Base-by-base conservation (phyloP, 2,113 vertebrate genomes). In the Austrofundulus limnaeus region DNA sequence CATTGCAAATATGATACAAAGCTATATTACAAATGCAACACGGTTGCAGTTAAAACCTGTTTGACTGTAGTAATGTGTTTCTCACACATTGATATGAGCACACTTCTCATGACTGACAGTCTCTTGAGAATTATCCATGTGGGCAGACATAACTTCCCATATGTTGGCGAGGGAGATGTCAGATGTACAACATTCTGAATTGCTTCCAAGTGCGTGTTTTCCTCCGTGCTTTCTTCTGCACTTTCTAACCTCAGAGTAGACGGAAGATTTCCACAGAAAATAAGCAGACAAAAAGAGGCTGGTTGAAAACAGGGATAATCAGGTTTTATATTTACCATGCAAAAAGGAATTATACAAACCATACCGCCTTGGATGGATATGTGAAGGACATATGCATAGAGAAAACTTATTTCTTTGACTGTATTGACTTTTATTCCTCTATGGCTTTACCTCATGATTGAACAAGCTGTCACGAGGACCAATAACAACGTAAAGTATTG, bases 391-490 rank as follows among this genome's bases (percentile, higher is more conserved):
- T 21, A 17, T 19, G 41, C 24, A 31, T 14, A 15, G 5, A 14
- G 19, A 75, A 52, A 60, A 39, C 19, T 70, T 75, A 51, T 51
- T 64, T 70, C 42, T 72, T 61, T 72, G 47, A 24, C 19, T 54
- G 71, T 60, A 50, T 24, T 47, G 6, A 34, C 13, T 66, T 69
- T 75, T 75, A 56, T 58, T 68, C 38, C 38, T 46, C 24, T 21
- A 48, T 13, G 39, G 45, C 28, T 80, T 75, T 69, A 76, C 75
- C 60, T 76, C 61, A 81, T 15, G 12, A 17, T n/a, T 70, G 72
- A 86, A 85, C 80, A 86, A 85, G 74, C 73, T 82, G 80, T 84
- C 80, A 85, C 59, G 73, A 66, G 47, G 57, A 78, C 65, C 81
- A 78, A 80, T 89, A 73, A 65, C 55, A 72, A 66, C 77, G 78